phyloP scores from a whole-genome alignment of 1,140 invertebrate species.

The Octopus sinensis region DNA sequence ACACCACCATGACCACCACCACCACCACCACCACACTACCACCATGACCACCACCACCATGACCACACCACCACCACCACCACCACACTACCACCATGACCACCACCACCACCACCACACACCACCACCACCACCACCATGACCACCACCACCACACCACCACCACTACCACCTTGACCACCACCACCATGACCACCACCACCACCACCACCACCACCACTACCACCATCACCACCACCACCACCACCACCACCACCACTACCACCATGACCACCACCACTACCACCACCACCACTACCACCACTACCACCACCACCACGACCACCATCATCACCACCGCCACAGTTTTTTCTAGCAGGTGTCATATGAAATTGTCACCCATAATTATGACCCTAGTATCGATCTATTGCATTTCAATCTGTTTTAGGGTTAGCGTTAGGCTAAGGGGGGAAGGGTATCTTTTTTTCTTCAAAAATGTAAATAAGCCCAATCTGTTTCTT shows the following conservation, averaged over 20 bases:
- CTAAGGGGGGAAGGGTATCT: too few relatives aligned
- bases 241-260: slow-evolving; percentile 39
- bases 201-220: slow-evolving; percentile 41
- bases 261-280: slow-evolving; percentile 40
- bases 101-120: slow-evolving; percentile 30
- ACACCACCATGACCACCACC: too few relatives aligned
- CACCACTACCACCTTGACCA: slow-evolving; percentile 56
- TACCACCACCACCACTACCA: slow-evolving; percentile 35
- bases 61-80: slow-evolving; percentile 41
- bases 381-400: too few relatives aligned
- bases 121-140: too few relatives aligned
- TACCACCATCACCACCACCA: slow-evolving; percentile 42
- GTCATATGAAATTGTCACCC: too few relatives aligned
- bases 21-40: slow-evolving; percentile 47
- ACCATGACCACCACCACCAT: slow-evolving; percentile 38
- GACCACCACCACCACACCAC: too few relatives aligned
- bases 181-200: slow-evolving; percentile 54
- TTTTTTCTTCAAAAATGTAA: too few relatives aligned
- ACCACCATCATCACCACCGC: slow-evolving; percentile 12
- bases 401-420: too few relatives aligned
- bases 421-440: too few relatives aligned
- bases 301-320: too few relatives aligned
- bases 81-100: slow-evolving; percentile 38
- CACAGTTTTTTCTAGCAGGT: background rate
- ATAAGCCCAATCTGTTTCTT: too few relatives aligned